Base-by-base conservation (phyloP, 2,113 vertebrate genomes). In the Sapayoa aenigma region DNA sequence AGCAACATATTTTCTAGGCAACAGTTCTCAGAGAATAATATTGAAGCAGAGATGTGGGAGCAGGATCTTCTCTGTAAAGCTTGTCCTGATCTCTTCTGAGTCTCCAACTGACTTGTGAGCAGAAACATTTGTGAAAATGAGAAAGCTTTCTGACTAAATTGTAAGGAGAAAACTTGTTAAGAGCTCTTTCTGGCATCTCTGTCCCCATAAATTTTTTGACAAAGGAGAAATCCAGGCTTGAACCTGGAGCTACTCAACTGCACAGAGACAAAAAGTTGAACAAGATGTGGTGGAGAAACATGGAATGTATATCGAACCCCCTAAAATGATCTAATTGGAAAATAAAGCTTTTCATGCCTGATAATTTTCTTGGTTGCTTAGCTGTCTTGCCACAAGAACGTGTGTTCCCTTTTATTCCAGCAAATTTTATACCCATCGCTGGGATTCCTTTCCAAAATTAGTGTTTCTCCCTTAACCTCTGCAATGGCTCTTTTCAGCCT, bases 401-500 rank as follows among this genome's bases (percentile, higher is more conserved):
- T 52, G 35, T 23, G 9, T 88, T 95, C 81, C 22, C 60, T 90
- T 90, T 84, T 74, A 71, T 87, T 85, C 2, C 2, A 65, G n/a
- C 27, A 65, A 55, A 66, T 76, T 86, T 72, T 80, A 65, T 24
- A 79, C 80, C 63, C 63, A 94, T 84, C 19, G 44, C 8, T 62
- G 66, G 67, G 84, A 82, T 67, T 87, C 75, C 52, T 60, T 93
- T 96, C 94, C 84, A 95, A 78, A 91, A 86, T 55, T 44, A 94
- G 30, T 49, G 22, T 60, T 83, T 92, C 79, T 93, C 33, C 41
- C 53, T 93, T 86, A 95, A 84, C 75, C 89, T 94, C 76, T 89
- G 76, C 87, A 95, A 83, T 6, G 46, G 50, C 53, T 91, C 67
- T 96, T 96, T 91, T 91, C 82, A 96, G 76, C 62, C 74, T 89